Conservation (phyloP, 2,797 vertebrate genomes). For the Hypotaenidia okinawae region DNA sequence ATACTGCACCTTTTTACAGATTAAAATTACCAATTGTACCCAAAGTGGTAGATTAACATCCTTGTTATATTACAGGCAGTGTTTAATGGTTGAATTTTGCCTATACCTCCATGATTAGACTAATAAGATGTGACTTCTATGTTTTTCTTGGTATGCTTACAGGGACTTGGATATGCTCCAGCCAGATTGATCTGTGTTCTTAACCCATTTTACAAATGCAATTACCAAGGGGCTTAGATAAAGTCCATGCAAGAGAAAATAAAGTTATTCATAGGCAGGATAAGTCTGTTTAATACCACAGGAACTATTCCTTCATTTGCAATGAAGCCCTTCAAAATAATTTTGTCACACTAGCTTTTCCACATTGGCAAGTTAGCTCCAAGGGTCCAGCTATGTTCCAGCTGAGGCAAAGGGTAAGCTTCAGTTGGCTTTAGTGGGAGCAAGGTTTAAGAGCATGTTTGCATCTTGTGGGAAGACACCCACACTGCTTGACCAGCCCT, state of each 20-base stretch:
- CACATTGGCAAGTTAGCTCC: neutral
- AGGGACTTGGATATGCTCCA: slow-evolving; percentile 1
- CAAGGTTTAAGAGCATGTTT: neutral
- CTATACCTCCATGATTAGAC: neutral
- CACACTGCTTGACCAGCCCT: neutral
- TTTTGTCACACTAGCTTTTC: slow-evolving; percentile 4
- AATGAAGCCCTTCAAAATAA: neutral
- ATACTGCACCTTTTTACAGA: neutral
- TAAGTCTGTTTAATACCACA: slow-evolving; percentile 14
- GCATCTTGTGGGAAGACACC: neutral
- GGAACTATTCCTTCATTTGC: slow-evolving; percentile 2
- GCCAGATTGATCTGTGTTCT: slow-evolving; percentile 46
- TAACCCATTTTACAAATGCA: slow-evolving; percentile 64
- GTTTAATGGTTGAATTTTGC: neutral
- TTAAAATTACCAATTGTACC: neutral
- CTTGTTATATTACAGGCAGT: neutral
- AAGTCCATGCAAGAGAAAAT: slow-evolving; percentile 48
- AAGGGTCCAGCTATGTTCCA: neutral
- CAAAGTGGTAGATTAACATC: neutral
- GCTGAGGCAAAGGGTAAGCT: neutral
- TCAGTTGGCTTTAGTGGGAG: neutral
- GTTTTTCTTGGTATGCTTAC: slow-evolving; percentile 9
- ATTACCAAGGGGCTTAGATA: slow-evolving; percentile 38
- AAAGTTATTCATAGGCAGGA: neutral
- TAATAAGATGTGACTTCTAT: neutral